phyloP scores from a whole-genome alignment of 2,888 invertebrate species.

The Eilema griseolum region DNA sequence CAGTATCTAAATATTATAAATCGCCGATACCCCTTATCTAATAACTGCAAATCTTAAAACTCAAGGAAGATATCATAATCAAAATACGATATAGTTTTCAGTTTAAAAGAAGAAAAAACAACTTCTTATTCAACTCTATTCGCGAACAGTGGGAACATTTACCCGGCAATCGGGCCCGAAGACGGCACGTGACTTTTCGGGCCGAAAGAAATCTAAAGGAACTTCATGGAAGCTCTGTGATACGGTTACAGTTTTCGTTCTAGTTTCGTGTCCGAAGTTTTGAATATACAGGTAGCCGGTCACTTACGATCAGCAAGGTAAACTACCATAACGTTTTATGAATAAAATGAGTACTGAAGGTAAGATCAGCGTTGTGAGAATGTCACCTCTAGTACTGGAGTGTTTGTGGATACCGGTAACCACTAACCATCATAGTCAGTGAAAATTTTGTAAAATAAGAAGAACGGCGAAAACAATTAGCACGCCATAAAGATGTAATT shows the following conservation, averaged over 20 bases:
- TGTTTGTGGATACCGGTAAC: background rate
- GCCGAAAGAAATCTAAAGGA: background rate
- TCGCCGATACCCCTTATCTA: too few species aligned
- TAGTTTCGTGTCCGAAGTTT: background rate
- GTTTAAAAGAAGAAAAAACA: background rate
- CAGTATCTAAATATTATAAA: too few species aligned
- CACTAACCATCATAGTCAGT: background rate
- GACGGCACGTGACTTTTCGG: background rate
- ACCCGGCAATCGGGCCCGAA: background rate
- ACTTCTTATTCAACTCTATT: background rate
- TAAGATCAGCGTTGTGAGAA: too few species aligned
- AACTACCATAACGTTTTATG: too few species aligned
- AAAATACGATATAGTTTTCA: background rate
- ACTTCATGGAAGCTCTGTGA: background rate
- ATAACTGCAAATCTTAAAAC: background rate
- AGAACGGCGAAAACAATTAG: slow-evolving; percentile 38
- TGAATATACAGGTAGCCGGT: background rate
- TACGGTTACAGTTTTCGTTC: background rate
- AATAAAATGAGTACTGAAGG: too few species aligned
- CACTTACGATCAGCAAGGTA: too few species aligned
- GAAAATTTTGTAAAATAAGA: background rate
- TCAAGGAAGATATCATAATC: too few species aligned
- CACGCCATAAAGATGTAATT: slow-evolving; percentile 60
- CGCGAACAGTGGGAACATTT: background rate
- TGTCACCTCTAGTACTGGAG: background rate